Conservation (phyloP, 2,113 vertebrate species). For the Carlito syrichta region DNA sequence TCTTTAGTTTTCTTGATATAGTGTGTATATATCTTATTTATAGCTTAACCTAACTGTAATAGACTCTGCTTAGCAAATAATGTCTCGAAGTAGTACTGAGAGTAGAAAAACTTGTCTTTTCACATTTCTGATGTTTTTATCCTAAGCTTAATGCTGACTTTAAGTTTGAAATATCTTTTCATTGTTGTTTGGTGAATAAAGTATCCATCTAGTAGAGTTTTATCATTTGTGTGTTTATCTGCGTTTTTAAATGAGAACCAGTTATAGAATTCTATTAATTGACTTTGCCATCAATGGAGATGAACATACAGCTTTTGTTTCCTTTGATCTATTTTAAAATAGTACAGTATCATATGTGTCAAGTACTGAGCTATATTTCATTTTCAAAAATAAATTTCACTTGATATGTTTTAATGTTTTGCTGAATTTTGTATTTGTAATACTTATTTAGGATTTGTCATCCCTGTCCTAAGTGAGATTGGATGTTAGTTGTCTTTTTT, state of each 20-base stretch:
- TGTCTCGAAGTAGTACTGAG: not conserved
- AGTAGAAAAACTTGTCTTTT: not conserved
- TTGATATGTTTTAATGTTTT: not conserved
- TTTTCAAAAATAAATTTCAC: not conserved
- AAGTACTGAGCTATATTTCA: not conserved
- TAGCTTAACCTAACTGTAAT: not conserved
- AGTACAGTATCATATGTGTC: not conserved
- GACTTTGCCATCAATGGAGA: not conserved
- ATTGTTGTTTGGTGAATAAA: not conserved
- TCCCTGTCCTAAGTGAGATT: not conserved
- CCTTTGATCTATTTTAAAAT: not conserved
- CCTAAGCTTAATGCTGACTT: not conserved
- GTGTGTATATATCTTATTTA: not conserved
- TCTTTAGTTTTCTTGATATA: not conserved
- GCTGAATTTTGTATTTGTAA: not conserved
- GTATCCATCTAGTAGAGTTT: not conserved
- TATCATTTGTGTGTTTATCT: not conserved
- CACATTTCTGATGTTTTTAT: not conserved
- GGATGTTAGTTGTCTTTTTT: not conserved
- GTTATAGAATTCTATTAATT: not conserved
- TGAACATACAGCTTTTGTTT: not conserved
- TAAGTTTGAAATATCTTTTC: not conserved
- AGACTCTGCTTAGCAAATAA: not conserved
- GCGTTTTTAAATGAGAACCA: not conserved
- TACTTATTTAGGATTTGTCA: slow-evolving; percentile 17